Percentiles rank a stretch among this genome's conserved stretches.
These are phyloP conservation scores for Epinephelus moara DNA, from an alignment of 2,113 vertebrate genomes.

Conservation along the genomic window DNA sequence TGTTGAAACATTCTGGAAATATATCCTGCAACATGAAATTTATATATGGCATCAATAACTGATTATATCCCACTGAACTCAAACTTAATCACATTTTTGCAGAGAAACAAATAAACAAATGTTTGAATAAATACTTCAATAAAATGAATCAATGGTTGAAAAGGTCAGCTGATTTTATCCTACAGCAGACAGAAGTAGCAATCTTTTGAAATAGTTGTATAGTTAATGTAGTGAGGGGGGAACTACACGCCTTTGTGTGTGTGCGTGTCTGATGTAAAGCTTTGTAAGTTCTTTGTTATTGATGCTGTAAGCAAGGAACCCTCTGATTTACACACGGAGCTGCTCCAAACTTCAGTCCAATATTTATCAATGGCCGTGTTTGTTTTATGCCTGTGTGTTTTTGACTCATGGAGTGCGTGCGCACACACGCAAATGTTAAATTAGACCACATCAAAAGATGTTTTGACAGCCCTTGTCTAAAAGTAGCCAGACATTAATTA, in stretches of 20 bases:
- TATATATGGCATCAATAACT: not conserved
- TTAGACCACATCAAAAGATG: constrained; percentile 30
- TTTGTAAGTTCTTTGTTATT: constrained; percentile 18
- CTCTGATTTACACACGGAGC: constrained; percentile 24
- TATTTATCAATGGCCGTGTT: constrained; percentile 24
- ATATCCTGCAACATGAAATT: not conserved
- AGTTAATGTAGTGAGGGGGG: not conserved
- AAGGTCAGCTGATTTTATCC: not conserved
- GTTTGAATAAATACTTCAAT: not conserved
- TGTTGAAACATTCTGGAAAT: not conserved
- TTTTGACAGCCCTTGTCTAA: constrained; percentile 51
- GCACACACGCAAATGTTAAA: not conserved
- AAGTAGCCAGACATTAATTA: constrained; percentile 52
- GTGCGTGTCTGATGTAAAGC: constrained; percentile 25
- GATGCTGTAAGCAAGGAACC: constrained; percentile 4
- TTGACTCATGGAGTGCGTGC: not conserved
- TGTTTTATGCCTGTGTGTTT: constrained; percentile 1
- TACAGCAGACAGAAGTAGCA: not conserved
- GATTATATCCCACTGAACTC: too few species aligned
- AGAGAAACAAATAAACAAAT: not conserved
- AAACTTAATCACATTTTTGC: not conserved
- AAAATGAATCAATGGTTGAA: not conserved
- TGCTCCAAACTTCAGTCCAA: constrained; percentile 6
- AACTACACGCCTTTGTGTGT: not conserved
- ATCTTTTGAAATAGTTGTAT: not conserved